Evolutionary conservation across 1,140 invertebrate genomes (phyloP).

Genomic region (Trigoniulus corallinus): DNA sequence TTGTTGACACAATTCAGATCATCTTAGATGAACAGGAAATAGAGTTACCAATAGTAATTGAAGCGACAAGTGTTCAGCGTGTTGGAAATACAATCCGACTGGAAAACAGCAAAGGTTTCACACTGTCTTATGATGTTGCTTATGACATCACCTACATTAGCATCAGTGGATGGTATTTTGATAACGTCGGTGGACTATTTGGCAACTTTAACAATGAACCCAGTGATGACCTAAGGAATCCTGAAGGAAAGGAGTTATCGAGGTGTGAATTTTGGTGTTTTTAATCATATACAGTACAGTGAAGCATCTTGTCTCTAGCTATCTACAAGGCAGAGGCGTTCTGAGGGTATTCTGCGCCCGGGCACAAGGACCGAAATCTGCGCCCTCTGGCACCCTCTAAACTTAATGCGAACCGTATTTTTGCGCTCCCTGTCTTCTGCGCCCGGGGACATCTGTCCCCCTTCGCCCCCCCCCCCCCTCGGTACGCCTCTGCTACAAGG

Average conservation of each 20-base stretch:
- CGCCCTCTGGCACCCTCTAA: no score
- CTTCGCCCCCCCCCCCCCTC: no score
- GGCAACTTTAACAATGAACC: constrained; percentile 76
- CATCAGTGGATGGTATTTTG: constrained; percentile 43
- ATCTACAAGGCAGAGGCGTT: no score
- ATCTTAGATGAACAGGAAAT: constrained; percentile 24
- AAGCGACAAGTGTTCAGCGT: constrained; percentile 17
- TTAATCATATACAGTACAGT: no score
- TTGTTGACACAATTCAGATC: constrained; percentile 31
- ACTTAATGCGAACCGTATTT: no score
- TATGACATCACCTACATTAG: constrained; percentile 26
- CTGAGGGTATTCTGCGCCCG: no score
- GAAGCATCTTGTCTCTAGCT: no score
- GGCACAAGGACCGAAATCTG: no score
- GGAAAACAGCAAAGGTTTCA: constrained; percentile 20
- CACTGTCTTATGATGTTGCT: constrained; percentile 19
- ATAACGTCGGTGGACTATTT: constrained; percentile 62
- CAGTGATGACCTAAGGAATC: constrained; percentile 56
- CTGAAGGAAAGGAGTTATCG: constrained; percentile 28
- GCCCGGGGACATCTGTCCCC: no score
- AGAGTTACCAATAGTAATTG: constrained; percentile 45
- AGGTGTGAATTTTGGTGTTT: neutral
- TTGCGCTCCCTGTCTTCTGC: no score
- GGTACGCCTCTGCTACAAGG: neutral
- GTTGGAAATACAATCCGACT: constrained; percentile 23